Base-by-base conservation (phyloP, 2,113 vertebrate species). In the Callipepla squamata region DNA sequence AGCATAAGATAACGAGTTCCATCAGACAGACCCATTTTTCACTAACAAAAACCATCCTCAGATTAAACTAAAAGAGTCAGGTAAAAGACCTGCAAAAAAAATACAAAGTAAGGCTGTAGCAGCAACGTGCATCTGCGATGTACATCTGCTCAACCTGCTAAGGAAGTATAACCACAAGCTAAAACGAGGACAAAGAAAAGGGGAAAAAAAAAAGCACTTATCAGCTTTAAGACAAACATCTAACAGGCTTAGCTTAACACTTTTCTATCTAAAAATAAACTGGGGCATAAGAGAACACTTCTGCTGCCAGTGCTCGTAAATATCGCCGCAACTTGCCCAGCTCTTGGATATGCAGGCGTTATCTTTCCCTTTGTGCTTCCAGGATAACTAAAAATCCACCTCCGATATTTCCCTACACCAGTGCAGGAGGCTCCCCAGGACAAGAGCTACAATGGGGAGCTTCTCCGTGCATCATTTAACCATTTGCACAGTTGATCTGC, bases 241-340 rank as follows among this genome's bases (percentile, higher is more conserved):
- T 40, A 6, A 9, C 26, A 69, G 11, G 30, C 72, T 85, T 70
- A 95, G 62, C 72, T 94, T 92, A 90, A 95, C 40, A 97, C 53
- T 69, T 94, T 96, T 92, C 50, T 93, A 51, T 25, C 81, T 91
- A 94, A 95, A 91, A 97, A 95, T 68, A 83, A 79, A 85, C 23
- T 25, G 22, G 70, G 57, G 12, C 14, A 36, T 19, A 83, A 93
- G 61, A 57, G 62, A 65, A 4, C n/a, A 21, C 25, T 89, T 67
- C 88, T 79, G 30, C 30, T 84, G 58, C 23, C 66, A 79, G 45
- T 9, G 8, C 59, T 87, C 77, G 34, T 13, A 75, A 92, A 30
- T 26, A 55, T 13, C 38, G 65, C 68, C 36, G 2, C 6, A 21
- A 78, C 48, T 63, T 68, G 42, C 28, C 51, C 34, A 62, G 55